Evolutionary conservation across 1,140 invertebrate genomes (phyloP), one percentile per base, ranked within the genome.

Genomic region (Diploscapter pachys): DNA sequence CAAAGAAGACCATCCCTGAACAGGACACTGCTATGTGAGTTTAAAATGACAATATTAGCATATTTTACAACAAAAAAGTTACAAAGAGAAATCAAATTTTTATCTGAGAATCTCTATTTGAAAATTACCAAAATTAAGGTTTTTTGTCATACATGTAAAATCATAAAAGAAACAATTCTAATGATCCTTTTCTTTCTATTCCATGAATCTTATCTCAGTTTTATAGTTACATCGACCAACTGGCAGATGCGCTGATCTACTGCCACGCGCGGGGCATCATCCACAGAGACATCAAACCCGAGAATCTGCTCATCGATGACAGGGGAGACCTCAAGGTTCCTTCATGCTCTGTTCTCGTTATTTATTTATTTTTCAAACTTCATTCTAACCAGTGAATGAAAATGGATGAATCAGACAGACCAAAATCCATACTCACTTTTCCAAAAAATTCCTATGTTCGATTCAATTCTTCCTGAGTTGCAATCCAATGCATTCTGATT

Each of bases 261-360:
- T 95, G 94, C 85, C 95, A 98, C 85, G 89, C 90, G 52, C 93
- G 92, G 83, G 93, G 93, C 86, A 93, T 98, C 1, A 96, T 98
- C 76, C 95, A 98, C 86, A 88, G 95, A 72, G 93, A 95, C 83
- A 93, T 81, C 62, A 81, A 81, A 64, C 80, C 80, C 6, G 80
- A 77, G 66, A 81, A 82, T 77, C 74, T 87, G 4, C 79, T 87
- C 2, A 56, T 87, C 49, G 82, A 82, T 9, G 61, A 63, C 4
- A 5, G 5, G 50, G 62, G 5, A 4, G 62, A 5, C 9, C 31
- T 63, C 4, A 63, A 31, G 31, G 31, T 31, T 31, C 31, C 31
- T 31, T 31, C 31, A 31, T 31, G 31, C 31, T 31, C 8, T 5
- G 31, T 8, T 64, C 5, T 64, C n/a, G 31, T 6, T 64, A 5